Evolutionary conservation across 2,888 invertebrate species (phyloP), one percentile per base, ranked within the genome.

Genomic region (Campoplex capitator): DNA sequence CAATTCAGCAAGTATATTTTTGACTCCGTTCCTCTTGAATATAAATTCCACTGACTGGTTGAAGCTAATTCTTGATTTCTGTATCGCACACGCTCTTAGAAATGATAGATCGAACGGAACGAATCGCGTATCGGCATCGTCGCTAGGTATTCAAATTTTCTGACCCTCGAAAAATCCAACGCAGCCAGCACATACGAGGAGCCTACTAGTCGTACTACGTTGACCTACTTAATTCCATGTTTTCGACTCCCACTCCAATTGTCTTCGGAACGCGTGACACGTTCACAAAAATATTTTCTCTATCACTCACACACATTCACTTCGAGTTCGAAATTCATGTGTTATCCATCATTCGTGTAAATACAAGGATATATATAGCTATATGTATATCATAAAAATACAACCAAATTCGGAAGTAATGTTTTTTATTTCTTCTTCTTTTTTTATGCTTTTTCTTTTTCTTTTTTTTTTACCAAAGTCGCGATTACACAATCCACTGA

Each of bases 151-250:
- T n/a, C 32, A 51, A 23, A 32, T 51, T 32, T 51, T 18, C 9
- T 11, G 51, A 51, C 71, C 71, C 71, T 80, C 74, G 56, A 13
- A 70, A 73, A 48, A 45, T 62, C 45, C 32, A 16, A 80, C 56
- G 70, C 28, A 58, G 13, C 38, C 38, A 38, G 42, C 70, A 70
- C 45, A 58, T 18, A 18, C 54, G 35, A n/a, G 38, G 35, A n/a
- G 38, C 35, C 42, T 48, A 71, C 35, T 16, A 68, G 65, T 67
- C 67, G 74, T 75, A 67, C 54, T 42, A 51, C 35, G 56, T 79
- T 86, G 91, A 89, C 90, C 90, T 78, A 90, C 88, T 91, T 91
- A 88, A 85, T 42, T 86, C 84, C 71, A 88, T 89, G 89, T 89
- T 89, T 88, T 83, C 81, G 58, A 76, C 62, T 80, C 71, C 80